phyloP scores from a whole-genome alignment of 2,797 vertebrate genomes.

The Oryzias dopingdopingensis region DNA sequence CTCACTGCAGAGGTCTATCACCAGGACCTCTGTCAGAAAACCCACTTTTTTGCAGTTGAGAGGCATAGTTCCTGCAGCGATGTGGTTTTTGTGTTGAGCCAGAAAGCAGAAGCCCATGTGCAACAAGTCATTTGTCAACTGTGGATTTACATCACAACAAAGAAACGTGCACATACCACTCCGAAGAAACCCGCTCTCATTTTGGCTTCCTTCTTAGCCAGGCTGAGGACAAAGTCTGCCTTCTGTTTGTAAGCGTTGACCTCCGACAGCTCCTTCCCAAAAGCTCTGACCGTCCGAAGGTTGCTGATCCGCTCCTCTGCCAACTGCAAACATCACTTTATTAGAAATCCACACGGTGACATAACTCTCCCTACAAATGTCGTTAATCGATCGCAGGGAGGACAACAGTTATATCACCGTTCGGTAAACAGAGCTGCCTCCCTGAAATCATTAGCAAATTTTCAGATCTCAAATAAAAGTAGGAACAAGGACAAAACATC shows the following conservation, averaged over 20 bases:
- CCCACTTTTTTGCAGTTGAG: neutral
- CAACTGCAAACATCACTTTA: slow-evolving; percentile 73
- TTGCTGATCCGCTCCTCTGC: slow-evolving; percentile 96
- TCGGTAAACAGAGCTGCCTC: neutral
- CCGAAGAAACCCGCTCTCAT: slow-evolving; percentile 91
- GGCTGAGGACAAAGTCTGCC: slow-evolving; percentile 80
- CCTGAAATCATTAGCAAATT: neutral
- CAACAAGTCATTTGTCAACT: slow-evolving; percentile 26
- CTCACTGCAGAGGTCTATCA: neutral
- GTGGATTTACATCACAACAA: slow-evolving; percentile 26
- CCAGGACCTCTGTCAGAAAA: neutral
- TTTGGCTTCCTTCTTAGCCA: slow-evolving; percentile 87
- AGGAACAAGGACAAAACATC: no score
- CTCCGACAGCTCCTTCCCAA: slow-evolving; percentile 91
- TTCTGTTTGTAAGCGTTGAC: slow-evolving; percentile 81
- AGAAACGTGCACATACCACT: slow-evolving; percentile 78
- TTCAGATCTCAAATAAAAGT: no score
- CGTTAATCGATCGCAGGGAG: slow-evolving; percentile 11
- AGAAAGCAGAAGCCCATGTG: slow-evolving; percentile 43
- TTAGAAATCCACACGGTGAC: slow-evolving; percentile 18
- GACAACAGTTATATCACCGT: neutral
- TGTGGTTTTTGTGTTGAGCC: slow-evolving; percentile 12
- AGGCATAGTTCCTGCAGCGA: slow-evolving; percentile 3
- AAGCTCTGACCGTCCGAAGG: slow-evolving; percentile 92
- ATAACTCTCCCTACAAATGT: slow-evolving; percentile 11